These are phyloP conservation scores for Antitype chi DNA, from an alignment of 2,888 invertebrate genomes.

Conservation along the genomic window DNA sequence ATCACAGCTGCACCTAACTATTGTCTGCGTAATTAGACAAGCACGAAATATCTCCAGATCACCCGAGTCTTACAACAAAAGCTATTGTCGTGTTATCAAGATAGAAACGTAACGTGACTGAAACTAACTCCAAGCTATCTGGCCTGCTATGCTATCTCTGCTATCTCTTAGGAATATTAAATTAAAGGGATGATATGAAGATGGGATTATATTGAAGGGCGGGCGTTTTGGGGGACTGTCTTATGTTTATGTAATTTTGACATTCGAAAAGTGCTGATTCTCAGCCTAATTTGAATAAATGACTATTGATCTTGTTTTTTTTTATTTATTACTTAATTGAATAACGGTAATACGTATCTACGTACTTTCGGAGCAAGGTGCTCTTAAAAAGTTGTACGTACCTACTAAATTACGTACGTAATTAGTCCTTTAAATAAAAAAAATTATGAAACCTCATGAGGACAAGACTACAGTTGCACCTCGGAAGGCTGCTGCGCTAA, in stretches of 20 bases:
- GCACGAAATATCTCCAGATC: conserved; percentile 60
- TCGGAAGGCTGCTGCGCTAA: neutral
- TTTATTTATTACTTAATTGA: conserved; percentile 39
- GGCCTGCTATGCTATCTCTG: conserved; percentile 23
- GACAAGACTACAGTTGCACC: neutral
- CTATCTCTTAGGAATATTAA: conserved; percentile 24
- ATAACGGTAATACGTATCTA: conserved; percentile 20
- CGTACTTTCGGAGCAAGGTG: neutral
- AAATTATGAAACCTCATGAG: too few relatives aligned
- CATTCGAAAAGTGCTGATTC: too few relatives aligned
- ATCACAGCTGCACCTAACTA: conserved; percentile 47
- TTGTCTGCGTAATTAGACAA: conserved; percentile 64
- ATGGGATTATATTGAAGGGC: too few relatives aligned
- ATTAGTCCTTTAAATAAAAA: neutral
- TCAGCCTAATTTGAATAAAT: too few relatives aligned
- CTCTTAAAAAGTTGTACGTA: neutral
- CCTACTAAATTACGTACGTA: too few relatives aligned
- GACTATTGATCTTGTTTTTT: too few relatives aligned
- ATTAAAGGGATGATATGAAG: too few relatives aligned
- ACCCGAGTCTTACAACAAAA: conserved; percentile 71
- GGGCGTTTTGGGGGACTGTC: too few relatives aligned
- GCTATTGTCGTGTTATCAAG: conserved; percentile 77
- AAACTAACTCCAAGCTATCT: conserved; percentile 40
- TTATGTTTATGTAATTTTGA: too few relatives aligned
- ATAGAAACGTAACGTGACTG: conserved; percentile 66